Percentiles rank a stretch among this genome's conserved stretches.
These are phyloP conservation scores for Lucilia sericata DNA, from an alignment of 1,140 invertebrate species.

Conservation along the genomic window DNA sequence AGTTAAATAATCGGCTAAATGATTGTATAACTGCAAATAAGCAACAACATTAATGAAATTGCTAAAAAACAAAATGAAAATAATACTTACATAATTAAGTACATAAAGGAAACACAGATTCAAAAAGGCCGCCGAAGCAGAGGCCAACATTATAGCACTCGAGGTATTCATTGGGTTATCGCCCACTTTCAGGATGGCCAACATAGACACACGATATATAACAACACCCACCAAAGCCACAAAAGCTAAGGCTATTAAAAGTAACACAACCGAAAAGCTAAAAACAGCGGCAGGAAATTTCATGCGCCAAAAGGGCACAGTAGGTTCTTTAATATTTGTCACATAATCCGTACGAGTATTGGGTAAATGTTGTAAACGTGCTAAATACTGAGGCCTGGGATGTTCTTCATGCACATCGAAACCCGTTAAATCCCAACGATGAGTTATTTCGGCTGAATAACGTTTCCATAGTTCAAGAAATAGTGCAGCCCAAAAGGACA, in stretches of 20 bases:
- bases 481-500: constrained; percentile 94
- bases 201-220: constrained; percentile 89
- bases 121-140: constrained; percentile 85
- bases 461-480: constrained; percentile 97
- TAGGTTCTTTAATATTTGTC: constrained; percentile 84
- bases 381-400: constrained; percentile 85
- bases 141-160: constrained; percentile 83
- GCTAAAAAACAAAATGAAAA: constrained; percentile 14
- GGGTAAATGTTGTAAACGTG: constrained; percentile 80
- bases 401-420: constrained; percentile 90
- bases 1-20: constrained; percentile 91
- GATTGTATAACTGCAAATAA: constrained; percentile 79
- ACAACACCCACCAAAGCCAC: constrained; percentile 91
- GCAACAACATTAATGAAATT: too few species aligned
- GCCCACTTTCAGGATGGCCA: constrained; percentile 77
- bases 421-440: constrained; percentile 90
- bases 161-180: constrained; percentile 75
- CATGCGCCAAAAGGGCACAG: constrained; percentile 90
- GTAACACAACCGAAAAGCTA: constrained; percentile 84
- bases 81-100: constrained; percentile 83
- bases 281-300: constrained; percentile 85
- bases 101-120: constrained; percentile 89
- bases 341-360: constrained; percentile 72
- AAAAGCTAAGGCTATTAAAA: constrained; percentile 84
- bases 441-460: constrained; percentile 90